Evolutionary conservation across 2,113 vertebrate genomes (phyloP).

Genomic region (Gopherus flavomarginatus): DNA sequence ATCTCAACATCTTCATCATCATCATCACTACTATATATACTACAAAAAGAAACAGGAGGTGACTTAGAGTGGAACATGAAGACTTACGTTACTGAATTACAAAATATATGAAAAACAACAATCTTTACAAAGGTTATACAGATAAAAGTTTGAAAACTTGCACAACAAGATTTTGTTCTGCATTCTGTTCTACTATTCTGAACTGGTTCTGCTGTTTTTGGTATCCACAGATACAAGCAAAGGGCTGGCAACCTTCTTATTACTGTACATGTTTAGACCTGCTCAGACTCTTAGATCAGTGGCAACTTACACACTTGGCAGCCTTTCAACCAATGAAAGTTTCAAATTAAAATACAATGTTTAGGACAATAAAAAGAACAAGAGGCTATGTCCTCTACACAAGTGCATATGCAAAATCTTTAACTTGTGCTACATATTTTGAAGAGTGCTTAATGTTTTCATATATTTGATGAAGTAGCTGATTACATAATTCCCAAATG

Average conservation of each 20-base stretch:
- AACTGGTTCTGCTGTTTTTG: slow-evolving; percentile 98
- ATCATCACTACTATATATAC: slow-evolving; percentile 98
- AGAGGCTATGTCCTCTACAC: slow-evolving; percentile 76
- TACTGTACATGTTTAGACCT: slow-evolving; percentile 92
- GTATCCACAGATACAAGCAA: slow-evolving; percentile 98
- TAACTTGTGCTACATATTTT: slow-evolving; percentile 42
- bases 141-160: slow-evolving; percentile 90
- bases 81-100: slow-evolving; percentile 62
- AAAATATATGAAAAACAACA: slow-evolving; percentile 61
- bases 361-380: slow-evolving; percentile 79
- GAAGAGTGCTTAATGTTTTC: slow-evolving; percentile 34
- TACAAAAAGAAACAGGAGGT: slow-evolving; percentile 72
- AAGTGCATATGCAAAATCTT: slow-evolving; percentile 63
- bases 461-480: slow-evolving; percentile 10
- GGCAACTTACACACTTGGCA: slow-evolving; percentile 85
- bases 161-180: slow-evolving; percentile 85
- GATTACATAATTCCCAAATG: not conserved
- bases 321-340: slow-evolving; percentile 85
- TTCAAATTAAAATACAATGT: slow-evolving; percentile 78
- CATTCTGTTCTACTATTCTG: slow-evolving; percentile 83
- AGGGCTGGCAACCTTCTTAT: slow-evolving; percentile 87
- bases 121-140: slow-evolving; percentile 73
- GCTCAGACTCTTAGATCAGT: slow-evolving; percentile 88
- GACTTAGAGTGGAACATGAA: slow-evolving; percentile 46
- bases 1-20: slow-evolving; percentile 97